A percentile compares a stretch with the other conserved stretches of the same genome.
These are phyloP conservation scores for Acleris sparsana DNA, from an alignment of 2,888 invertebrate genomes.

Conservation along the genomic window DNA sequence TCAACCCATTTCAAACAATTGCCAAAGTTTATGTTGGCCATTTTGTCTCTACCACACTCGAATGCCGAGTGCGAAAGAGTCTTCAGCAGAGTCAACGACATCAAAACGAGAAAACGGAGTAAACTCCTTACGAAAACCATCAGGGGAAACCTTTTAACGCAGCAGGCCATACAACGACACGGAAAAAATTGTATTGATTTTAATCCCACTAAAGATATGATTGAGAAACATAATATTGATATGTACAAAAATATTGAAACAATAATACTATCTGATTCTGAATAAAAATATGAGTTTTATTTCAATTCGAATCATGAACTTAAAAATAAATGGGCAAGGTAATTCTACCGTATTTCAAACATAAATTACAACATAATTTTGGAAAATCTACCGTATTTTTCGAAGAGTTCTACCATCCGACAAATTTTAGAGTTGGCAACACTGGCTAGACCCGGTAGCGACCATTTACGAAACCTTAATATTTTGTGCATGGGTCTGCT, in stretches of 20 bases:
- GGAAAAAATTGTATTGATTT: conserved; percentile 1
- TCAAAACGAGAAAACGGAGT: not conserved
- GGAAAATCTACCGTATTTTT: conserved; percentile 31
- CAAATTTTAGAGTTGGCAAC: too few relatives aligned
- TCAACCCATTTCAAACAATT: not conserved
- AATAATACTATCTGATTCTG: conserved; percentile 25
- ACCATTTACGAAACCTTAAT: too few relatives aligned
- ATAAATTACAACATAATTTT: conserved; percentile 26
- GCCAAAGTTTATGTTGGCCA: not conserved
- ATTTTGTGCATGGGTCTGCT: too few relatives aligned
- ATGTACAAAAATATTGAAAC: conserved; percentile 30
- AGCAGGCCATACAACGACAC: not conserved
- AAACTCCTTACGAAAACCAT: not conserved
- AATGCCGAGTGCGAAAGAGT: conserved; percentile 1
- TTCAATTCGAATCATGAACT: not conserved
- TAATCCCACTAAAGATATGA: not conserved
- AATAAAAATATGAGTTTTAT: conserved; percentile 17
- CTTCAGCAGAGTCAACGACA: not conserved
- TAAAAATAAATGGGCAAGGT: conserved; percentile 28
- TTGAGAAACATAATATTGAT: not conserved
- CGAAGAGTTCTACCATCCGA: conserved; percentile 7
- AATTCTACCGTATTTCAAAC: conserved; percentile 29
- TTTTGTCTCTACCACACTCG: not conserved
- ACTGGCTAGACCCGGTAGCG: too few relatives aligned
- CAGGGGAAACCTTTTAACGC: not conserved